Percentiles rank a stretch among this genome's conserved stretches.
phyloP scores from a whole-genome alignment of 2,113 vertebrate species.

The Sinocyclocheilus maitianheensis region DNA sequence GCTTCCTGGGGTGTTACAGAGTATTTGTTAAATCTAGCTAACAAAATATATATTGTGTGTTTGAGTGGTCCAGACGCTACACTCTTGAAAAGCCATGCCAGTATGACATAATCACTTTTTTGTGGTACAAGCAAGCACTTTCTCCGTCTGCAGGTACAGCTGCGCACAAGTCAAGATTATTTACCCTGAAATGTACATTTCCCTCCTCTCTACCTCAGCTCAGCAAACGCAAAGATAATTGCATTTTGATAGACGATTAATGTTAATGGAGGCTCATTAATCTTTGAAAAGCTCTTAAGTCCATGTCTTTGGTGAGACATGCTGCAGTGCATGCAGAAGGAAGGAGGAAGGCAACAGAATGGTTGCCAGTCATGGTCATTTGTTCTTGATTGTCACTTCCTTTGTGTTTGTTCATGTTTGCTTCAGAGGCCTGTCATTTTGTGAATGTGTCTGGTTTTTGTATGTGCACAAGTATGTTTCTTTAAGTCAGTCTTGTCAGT shows the following conservation, averaged over 20 bases:
- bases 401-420: not conserved
- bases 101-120: not conserved
- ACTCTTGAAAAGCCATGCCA: constrained; percentile 64
- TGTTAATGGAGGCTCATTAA: constrained; percentile 53
- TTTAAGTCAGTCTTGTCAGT: not conserved
- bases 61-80: too few species aligned
- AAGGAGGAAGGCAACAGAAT: not conserved
- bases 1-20: too few species aligned
- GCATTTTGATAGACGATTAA: constrained; percentile 53
- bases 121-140: not conserved
- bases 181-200: not conserved
- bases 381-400: constrained; percentile 12
- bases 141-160: not conserved
- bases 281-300: constrained; percentile 32
- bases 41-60: too few species aligned
- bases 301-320: not conserved
- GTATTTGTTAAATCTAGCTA: too few species aligned
- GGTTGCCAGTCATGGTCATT: not conserved
- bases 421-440: not conserved
- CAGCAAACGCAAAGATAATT: constrained; percentile 49
- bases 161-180: constrained; percentile 25
- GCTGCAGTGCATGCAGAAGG: not conserved
- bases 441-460: not conserved
- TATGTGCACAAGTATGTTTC: not conserved
- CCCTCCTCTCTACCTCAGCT: constrained; percentile 35